These are phyloP conservation scores for Trematomus loennbergii DNA, from an alignment of 2,113 vertebrate species.

Conservation along the genomic window DNA sequence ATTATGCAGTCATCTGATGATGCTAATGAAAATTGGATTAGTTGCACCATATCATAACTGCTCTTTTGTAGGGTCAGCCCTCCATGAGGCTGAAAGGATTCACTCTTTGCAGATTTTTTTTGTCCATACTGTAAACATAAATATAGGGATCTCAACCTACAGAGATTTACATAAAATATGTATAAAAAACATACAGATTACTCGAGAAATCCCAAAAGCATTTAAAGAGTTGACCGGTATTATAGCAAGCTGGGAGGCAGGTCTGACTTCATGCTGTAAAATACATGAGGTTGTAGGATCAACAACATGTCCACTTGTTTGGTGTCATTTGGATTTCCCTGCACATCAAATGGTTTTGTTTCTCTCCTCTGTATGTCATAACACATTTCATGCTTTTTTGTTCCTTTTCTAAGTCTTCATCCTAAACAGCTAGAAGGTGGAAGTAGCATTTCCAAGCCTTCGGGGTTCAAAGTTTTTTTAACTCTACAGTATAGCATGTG, in stretches of 20 bases:
- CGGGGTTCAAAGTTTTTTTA: not conserved
- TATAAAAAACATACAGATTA: too few species aligned
- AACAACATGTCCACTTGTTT: slow-evolving; percentile 7
- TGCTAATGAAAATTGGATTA: not conserved
- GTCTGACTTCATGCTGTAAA: not conserved
- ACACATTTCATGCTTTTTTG: slow-evolving; percentile 19
- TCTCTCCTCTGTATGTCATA: slow-evolving; percentile 18
- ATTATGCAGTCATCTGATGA: not conserved
- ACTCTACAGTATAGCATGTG: not conserved
- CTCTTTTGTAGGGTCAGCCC: too few species aligned
- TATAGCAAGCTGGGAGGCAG: not conserved
- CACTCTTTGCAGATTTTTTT: not conserved
- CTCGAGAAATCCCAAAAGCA: too few species aligned
- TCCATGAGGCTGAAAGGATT: too few species aligned
- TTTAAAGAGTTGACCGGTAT: not conserved
- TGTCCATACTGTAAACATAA: not conserved
- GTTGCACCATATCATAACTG: not conserved
- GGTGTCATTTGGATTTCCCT: slow-evolving; percentile 42
- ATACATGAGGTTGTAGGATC: slow-evolving; percentile 10
- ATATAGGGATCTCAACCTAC: not conserved
- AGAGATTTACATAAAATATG: not conserved
- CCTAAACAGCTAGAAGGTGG: slow-evolving; percentile 13
- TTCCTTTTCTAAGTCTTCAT: slow-evolving; percentile 14
- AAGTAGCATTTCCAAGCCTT: not conserved
- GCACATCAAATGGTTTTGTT: slow-evolving; percentile 3